These are phyloP conservation scores for Argyra leucocephala DNA, from an alignment of 2,888 invertebrate species.

Conservation along the genomic window DNA sequence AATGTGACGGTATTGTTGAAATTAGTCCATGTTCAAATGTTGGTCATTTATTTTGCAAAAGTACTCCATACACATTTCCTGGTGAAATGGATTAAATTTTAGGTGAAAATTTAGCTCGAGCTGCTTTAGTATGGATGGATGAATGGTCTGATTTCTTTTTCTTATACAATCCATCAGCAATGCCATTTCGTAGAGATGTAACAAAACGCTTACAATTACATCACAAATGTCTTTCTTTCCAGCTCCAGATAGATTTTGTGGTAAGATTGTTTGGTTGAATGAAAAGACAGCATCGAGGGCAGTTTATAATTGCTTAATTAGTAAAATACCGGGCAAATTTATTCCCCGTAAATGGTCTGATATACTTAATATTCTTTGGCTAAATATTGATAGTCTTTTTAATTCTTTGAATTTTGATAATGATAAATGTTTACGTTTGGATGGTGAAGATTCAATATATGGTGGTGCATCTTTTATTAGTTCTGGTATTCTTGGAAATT, in stretches of 20 bases:
- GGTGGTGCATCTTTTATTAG: slow-evolving; percentile 25
- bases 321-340: slow-evolving; percentile 31
- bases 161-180: slow-evolving; percentile 57
- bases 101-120: slow-evolving; percentile 81
- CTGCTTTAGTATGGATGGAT: slow-evolving; percentile 96
- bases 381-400: slow-evolving; percentile 30
- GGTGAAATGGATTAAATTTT: slow-evolving; percentile 75
- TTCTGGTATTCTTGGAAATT: slow-evolving; percentile 36
- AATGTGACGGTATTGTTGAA: slow-evolving; percentile 83
- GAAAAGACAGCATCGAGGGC: slow-evolving; percentile 34
- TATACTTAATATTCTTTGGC: slow-evolving; percentile 33
- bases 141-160: slow-evolving; percentile 90
- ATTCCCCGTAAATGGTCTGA: slow-evolving; percentile 33
- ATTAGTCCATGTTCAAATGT: slow-evolving; percentile 90
- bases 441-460: slow-evolving; percentile 29
- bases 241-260: slow-evolving; percentile 75
- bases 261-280: slow-evolving; percentile 55
- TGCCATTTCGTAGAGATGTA: slow-evolving; percentile 38
- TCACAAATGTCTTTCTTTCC: slow-evolving; percentile 77
- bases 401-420: slow-evolving; percentile 33
- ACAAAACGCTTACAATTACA: slow-evolving; percentile 57
- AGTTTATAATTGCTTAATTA: slow-evolving; percentile 33
- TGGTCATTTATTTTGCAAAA: slow-evolving; percentile 84
- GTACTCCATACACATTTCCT: slow-evolving; percentile 90
- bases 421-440: slow-evolving; percentile 35